These are phyloP conservation scores for Leptopilina clavipes DNA, from an alignment of 1,140 invertebrate genomes.

Conservation along the genomic window DNA sequence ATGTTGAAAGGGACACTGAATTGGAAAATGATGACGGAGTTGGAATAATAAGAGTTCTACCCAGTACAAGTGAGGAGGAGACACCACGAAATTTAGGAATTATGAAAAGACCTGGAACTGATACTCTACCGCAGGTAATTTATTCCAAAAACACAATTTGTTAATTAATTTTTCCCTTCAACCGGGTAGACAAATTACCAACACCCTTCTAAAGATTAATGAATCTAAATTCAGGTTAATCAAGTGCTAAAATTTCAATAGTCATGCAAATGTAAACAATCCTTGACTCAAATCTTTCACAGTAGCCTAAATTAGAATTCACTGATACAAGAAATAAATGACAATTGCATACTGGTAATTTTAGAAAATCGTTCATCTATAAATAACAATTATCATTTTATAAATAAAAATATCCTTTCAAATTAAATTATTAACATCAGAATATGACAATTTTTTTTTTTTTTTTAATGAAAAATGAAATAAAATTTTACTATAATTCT, in stretches of 20 bases:
- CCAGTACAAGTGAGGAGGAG: constrained; percentile 70
- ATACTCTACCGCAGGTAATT: constrained; percentile 65
- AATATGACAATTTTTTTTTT: too few relatives aligned
- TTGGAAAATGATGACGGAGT: constrained; percentile 64
- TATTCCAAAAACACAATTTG: not conserved
- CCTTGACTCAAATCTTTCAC: constrained; percentile 2
- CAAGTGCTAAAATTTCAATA: constrained; percentile 6
- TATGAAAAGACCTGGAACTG: constrained; percentile 48
- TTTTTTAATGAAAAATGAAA: too few relatives aligned
- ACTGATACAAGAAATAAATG: not conserved
- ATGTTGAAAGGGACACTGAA: constrained; percentile 60
- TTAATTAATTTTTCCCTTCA: not conserved
- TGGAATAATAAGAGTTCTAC: constrained; percentile 66
- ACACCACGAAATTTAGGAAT: constrained; percentile 57
- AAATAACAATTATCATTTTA: too few relatives aligned
- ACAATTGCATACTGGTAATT: too few relatives aligned
- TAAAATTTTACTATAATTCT: too few relatives aligned
- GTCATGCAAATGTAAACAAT: constrained; percentile 13
- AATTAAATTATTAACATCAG: too few relatives aligned
- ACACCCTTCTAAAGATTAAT: constrained; percentile 10
- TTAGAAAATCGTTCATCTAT: too few relatives aligned
- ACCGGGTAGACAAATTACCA: not conserved
- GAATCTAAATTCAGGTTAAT: constrained; percentile 2
- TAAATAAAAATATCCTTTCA: too few relatives aligned
- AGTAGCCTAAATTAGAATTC: not conserved